Conservation (phyloP, 2,113 vertebrate species). For the Dermatemys mawii region DNA sequence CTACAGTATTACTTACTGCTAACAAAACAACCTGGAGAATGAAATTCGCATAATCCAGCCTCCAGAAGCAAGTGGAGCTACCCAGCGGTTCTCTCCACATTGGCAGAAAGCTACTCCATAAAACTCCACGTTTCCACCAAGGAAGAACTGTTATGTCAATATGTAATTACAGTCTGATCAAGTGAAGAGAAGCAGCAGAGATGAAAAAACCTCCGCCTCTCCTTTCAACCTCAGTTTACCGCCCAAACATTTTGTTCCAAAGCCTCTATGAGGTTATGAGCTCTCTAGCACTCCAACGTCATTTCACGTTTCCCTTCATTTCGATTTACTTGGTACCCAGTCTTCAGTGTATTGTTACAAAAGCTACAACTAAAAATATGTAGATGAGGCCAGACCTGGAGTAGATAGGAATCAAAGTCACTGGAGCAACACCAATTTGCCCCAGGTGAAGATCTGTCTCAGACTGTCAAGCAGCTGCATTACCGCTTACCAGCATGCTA, state of each 20-base stretch:
- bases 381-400: not conserved
- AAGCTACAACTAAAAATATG: not conserved
- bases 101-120: not conserved
- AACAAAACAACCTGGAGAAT: not conserved
- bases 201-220: not conserved
- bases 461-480: not conserved
- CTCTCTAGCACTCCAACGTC: not conserved
- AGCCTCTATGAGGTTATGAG: not conserved
- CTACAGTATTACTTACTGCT: not conserved
- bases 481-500: not conserved
- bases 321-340: not conserved
- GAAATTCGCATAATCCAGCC: slow-evolving; percentile 24
- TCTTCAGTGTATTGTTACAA: not conserved
- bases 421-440: not conserved
- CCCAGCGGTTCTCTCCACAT: not conserved
- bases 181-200: slow-evolving; percentile 8
- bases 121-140: too few species aligned
- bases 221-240: not conserved
- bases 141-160: too few species aligned
- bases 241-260: not conserved
- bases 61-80: not conserved
- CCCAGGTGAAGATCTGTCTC: not conserved
- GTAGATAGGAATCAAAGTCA: not conserved
- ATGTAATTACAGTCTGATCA: not conserved
- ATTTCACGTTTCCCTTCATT: not conserved